Evolutionary conservation across 2,888 invertebrate genomes (phyloP).

Genomic region (Lobophora halterata): DNA sequence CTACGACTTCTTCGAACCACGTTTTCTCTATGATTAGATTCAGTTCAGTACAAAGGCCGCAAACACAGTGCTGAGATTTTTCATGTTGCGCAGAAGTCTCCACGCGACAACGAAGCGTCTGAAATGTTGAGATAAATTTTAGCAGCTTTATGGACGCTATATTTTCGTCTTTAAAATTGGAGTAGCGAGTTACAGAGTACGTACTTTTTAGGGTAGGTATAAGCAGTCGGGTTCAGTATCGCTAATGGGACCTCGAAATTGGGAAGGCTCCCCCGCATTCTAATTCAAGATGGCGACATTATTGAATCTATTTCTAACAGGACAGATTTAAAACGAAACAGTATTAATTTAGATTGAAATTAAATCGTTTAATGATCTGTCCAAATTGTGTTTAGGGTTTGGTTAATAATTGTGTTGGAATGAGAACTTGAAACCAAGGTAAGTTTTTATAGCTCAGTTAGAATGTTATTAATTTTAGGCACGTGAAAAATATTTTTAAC

Average conservation of each 20-base stretch:
- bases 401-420: neutral
- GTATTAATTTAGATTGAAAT: constrained; percentile 20
- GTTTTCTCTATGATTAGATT: too few relatives aligned
- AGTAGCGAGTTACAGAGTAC: too few relatives aligned
- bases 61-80: constrained; percentile 39
- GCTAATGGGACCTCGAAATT: constrained; percentile 47
- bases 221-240: constrained; percentile 39
- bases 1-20: too few relatives aligned
- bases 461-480: too few relatives aligned
- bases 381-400: constrained; percentile 16
- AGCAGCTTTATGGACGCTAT: constrained; percentile 30
- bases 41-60: too few relatives aligned
- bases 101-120: constrained; percentile 35
- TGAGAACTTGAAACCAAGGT: too few relatives aligned
- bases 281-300: constrained; percentile 47
- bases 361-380: constrained; percentile 22
- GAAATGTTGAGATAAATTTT: constrained; percentile 36
- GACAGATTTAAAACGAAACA: constrained; percentile 9
- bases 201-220: too few relatives aligned
- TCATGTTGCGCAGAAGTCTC: constrained; percentile 41
- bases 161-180: constrained; percentile 55
- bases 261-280: constrained; percentile 51
- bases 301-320: constrained; percentile 32
- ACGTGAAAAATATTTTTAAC: too few relatives aligned
- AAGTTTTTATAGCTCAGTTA: too few relatives aligned